Base-by-base conservation (phyloP, 1,140 invertebrate genomes). In the Leptopilina clavipes region DNA sequence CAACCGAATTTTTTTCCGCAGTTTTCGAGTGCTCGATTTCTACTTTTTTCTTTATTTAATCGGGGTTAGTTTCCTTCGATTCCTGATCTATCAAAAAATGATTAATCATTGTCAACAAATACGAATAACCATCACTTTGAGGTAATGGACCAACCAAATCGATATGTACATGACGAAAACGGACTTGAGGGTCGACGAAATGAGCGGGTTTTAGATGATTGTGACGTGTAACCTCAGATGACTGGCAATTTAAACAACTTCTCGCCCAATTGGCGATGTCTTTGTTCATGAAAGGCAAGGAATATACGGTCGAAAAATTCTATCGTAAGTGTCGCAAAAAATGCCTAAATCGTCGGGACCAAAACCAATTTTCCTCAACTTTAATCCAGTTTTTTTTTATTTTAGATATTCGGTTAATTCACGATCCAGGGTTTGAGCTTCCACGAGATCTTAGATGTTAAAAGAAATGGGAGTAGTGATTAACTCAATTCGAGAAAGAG, bases 61-160 rank as follows among this genome's bases (percentile, higher is more conserved):
- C 37, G 8, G 37, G 7, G 7, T 40, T 40, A 43, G 14, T n/a
- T 14, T 14, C 11, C 6, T 14, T n/a, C 1, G 48, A 8, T 17
- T 52, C 48, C 6, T 40, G 48, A 9, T 22, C 54, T 14, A 9
- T 3, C 25, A 48, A 22, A 52, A 65, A 45, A 19, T 76, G 22
- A 0, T 92, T 91, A 0, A 91, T 88, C 12, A 86, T 82, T 1
- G 91, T 92, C 0, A 92, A 76, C 10, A 85, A 79, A 77, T 91
- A 91, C 9, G 81, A 22, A 77, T 78, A 80, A 7, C 84, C 89
- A 6, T 88, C 43, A 3, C 83, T 86, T 10, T 77, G 52, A 25
- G 86, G 84, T 37, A 91, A 77, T 1, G 87, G 90, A 12, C 87
- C 86, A 11, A 91, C 82, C 3, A 91, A 79, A 79, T 90, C 90